Base-by-base conservation (phyloP, 2,888 invertebrate species). In the Prosopocoilus inquinatus region DNA sequence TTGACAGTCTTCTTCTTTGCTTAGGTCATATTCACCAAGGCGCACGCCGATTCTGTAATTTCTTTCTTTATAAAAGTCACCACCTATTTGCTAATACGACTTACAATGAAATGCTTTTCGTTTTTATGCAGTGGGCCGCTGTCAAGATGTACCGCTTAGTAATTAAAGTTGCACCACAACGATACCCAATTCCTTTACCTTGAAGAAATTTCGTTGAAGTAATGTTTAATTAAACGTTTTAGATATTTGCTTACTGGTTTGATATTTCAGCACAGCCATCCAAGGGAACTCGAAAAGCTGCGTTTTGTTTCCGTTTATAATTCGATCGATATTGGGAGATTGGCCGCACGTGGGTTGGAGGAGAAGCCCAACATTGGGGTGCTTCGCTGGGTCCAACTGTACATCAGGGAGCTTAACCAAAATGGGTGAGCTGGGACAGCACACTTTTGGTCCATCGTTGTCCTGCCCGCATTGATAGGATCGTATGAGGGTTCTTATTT, bases 211-310 rank as follows among this genome's bases (percentile, higher is more conserved):
- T n/a, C n/a, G n/a, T 36, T 11, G 36, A 7, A 7, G n/a, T 36
- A 5, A 11, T 36, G 12, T 36, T 36, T 36, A n/a, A n/a, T 36
- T 36, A 36, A n/a, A 11, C 2, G 3, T 36, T 3, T 2, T 36
- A 11, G 36, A 3, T n/a, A 1, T 44, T 11, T 41, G 58, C 1
- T 53, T 33, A 53, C 72, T 62, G 35, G 66, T 69, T 9, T 69
- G 58, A 58, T 88, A 90, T 1, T 82, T 82, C n/a, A 90, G 71
- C 2, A 89, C 74, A 0, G 84, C 88, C 87, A 89, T 86, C 90
- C 90, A 90, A 0, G 90, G 90, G 75, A 83, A 88, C 64, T 89
- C 86, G 16, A 79, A 82, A 2, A 88, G 69, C 0, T 70, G 72
- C 0, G 89, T 84, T 53, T 78, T 76, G 16, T 82, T 80, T 0